Percentiles rank a stretch among this genome's conserved stretches.
These are phyloP conservation scores for Heliconius eleuchia DNA, from an alignment of 1,140 invertebrate genomes.

Conservation along the genomic window DNA sequence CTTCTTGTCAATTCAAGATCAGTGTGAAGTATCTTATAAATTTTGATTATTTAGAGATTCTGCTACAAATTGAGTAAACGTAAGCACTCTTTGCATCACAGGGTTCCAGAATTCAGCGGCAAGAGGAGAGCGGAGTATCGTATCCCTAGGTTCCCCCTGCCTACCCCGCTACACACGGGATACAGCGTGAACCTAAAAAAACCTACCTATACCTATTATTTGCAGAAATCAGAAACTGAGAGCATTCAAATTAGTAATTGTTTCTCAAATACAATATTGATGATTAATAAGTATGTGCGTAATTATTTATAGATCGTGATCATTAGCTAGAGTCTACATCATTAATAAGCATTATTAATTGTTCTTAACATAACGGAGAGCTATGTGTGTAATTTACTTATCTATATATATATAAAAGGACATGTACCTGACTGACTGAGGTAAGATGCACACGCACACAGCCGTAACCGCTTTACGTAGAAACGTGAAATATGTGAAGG, in stretches of 20 bases:
- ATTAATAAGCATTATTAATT: conserved; percentile 9
- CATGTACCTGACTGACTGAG: too few species aligned
- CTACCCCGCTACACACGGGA: neutral
- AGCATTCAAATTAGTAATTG: neutral
- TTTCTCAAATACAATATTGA: neutral
- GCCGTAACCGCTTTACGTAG: too few species aligned
- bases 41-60: too few species aligned
- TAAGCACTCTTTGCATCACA: too few species aligned
- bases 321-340: neutral
- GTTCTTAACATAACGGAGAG: neutral
- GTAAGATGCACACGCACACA: too few species aligned
- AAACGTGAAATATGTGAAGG: too few species aligned
- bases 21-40: too few species aligned
- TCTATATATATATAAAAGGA: too few species aligned
- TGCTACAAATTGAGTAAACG: too few species aligned
- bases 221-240: too few species aligned
- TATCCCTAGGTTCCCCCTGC: neutral
- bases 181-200: neutral
- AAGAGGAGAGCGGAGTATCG: neutral
- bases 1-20: too few species aligned
- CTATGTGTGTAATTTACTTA: too few species aligned
- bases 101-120: neutral
- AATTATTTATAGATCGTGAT: conserved; percentile 12
- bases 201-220: neutral
- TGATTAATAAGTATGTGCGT: conserved; percentile 11